Conservation (phyloP, 2,888 invertebrate genomes). For the Agrilus cyanescens region DNA sequence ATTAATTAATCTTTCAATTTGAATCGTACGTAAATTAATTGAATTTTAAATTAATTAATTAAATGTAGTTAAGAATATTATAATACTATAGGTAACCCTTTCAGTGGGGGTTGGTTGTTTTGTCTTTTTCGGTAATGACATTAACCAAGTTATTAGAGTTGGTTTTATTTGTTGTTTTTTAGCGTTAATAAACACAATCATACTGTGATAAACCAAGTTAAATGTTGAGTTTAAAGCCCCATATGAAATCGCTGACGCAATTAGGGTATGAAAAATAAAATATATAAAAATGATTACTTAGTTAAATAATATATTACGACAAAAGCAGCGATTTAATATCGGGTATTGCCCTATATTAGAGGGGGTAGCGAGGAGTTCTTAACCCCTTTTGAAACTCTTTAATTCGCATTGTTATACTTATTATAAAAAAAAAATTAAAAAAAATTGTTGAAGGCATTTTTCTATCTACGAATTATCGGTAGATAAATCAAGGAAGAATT, state of each 20-base stretch:
- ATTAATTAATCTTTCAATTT: no score
- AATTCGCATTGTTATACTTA: constrained; percentile 26
- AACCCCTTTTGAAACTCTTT: constrained; percentile 16
- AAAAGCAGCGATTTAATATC: no score
- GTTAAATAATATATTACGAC: no score
- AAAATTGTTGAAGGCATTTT: constrained; percentile 30
- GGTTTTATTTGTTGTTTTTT: constrained; percentile 34
- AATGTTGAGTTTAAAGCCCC: constrained; percentile 46
- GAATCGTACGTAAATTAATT: no score
- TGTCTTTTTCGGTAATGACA: no score
- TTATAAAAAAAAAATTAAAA: constrained; percentile 16
- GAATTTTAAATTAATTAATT: no score
- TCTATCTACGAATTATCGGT: constrained; percentile 21
- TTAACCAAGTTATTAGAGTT: constrained; percentile 17
- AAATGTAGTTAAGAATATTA: no score
- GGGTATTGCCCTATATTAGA: no score
- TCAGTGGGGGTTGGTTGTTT: no score
- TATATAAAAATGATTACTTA: no score
- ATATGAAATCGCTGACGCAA: constrained; percentile 14
- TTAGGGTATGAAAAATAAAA: no score
- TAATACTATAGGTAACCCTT: no score
- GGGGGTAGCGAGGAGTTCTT: constrained; percentile 13
- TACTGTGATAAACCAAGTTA: constrained; percentile 60
- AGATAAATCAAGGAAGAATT: constrained; percentile 10
- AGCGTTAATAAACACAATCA: constrained; percentile 37